A percentile compares a stretch with the other conserved stretches of the same genome.
These are phyloP conservation scores for Mesorhabditis belari DNA, from an alignment of 2,888 invertebrate genomes.

Conservation along the genomic window DNA sequence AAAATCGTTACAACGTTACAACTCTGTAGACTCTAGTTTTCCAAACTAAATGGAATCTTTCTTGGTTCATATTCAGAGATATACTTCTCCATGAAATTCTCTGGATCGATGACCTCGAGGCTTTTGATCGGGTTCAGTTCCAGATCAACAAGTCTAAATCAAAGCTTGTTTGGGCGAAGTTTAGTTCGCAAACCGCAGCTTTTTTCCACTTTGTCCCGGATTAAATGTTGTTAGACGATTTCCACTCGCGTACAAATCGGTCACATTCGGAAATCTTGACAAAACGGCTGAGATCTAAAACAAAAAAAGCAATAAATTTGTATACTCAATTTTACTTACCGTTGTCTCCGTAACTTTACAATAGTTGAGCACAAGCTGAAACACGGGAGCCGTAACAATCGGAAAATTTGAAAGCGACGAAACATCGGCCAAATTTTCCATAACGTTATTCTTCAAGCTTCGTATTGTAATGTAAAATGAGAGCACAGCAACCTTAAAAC, in stretches of 20 bases:
- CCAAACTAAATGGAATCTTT: constrained; percentile 14
- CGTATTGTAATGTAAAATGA: no score
- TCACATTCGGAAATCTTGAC: constrained; percentile 11
- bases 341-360: constrained; percentile 13
- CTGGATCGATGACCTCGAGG: constrained; percentile 17
- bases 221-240: constrained; percentile 14
- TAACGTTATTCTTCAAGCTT: no score
- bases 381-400: constrained; percentile 4
- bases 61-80: no score
- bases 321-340: constrained; percentile 6
- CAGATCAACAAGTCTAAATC: constrained; percentile 20
- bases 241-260: constrained; percentile 17
- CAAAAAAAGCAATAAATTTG: background rate
- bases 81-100: background rate
- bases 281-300: constrained; percentile 6
- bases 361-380: constrained; percentile 21
- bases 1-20: constrained; percentile 16
- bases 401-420: background rate
- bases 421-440: constrained; percentile 8
- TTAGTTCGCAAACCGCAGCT: background rate
- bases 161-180: background rate
- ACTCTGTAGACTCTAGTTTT: constrained; percentile 15
- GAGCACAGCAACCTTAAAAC: constrained; percentile 14
- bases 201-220: background rate
- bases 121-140: constrained; percentile 20